Conservation (phyloP, 2,888 invertebrate species). For the Arctia plantaginis region DNA sequence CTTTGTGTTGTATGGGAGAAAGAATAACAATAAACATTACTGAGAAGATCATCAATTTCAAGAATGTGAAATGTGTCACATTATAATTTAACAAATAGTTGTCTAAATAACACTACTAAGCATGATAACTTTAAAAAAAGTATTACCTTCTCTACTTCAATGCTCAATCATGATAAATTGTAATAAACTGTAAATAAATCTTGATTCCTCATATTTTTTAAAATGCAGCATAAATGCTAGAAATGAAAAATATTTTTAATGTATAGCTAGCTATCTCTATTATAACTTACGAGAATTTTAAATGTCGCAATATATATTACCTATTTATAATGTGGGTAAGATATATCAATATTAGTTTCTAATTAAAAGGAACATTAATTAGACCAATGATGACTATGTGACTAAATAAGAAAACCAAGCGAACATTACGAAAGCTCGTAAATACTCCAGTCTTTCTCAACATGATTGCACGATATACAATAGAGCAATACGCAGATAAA, state of each 20-base stretch:
- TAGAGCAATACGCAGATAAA: no score
- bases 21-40: conserved; percentile 4
- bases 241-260: no score
- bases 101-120: background rate
- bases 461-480: background rate
- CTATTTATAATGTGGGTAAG: no score
- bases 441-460: background rate
- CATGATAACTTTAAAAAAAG: no score
- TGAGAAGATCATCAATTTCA: background rate
- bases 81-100: background rate
- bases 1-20: background rate
- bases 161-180: no score
- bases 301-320: no score
- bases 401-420: background rate
- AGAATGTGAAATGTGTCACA: background rate
- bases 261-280: no score
- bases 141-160: no score
- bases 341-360: background rate
- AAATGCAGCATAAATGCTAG: no score
- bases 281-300: no score
- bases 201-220: no score
- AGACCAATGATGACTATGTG: background rate
- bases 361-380: background rate
- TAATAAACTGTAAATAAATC: no score
- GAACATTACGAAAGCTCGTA: background rate